These are phyloP conservation scores for Suillia variegata DNA, from an alignment of 2,888 invertebrate genomes.

Conservation along the genomic window DNA sequence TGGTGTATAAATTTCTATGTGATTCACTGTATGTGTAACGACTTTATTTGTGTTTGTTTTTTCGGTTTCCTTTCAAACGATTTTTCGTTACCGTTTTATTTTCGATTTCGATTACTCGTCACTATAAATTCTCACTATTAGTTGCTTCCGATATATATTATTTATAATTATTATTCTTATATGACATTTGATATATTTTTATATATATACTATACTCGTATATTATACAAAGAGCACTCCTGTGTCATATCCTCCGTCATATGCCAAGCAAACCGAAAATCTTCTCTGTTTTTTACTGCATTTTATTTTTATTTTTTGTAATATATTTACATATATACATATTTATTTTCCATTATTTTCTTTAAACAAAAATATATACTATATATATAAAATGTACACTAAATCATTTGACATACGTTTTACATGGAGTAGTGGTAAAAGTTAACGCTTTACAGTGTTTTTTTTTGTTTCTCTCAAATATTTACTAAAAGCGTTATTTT, in stretches of 20 bases:
- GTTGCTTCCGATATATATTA: not conserved
- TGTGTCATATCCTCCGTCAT: not conserved
- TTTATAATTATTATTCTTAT: constrained; percentile 11
- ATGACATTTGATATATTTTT: not conserved
- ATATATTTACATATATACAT: too few relatives aligned
- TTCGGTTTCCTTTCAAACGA: constrained; percentile 11
- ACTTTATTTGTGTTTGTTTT: constrained; percentile 32
- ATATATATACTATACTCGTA: not conserved
- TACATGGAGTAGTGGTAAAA: not conserved
- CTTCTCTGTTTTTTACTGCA: too few relatives aligned
- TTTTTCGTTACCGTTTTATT: constrained; percentile 11
- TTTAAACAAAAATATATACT: too few relatives aligned
- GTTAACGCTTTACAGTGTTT: not conserved
- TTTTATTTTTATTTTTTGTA: too few relatives aligned
- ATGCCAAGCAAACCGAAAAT: too few relatives aligned
- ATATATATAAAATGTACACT: too few relatives aligned
- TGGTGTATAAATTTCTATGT: constrained; percentile 57
- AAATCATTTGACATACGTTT: too few relatives aligned
- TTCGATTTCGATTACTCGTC: constrained; percentile 21
- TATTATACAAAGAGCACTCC: not conserved
- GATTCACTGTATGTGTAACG: constrained; percentile 58
- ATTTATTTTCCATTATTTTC: too few relatives aligned
- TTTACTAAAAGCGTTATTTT: not conserved
- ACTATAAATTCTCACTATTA: constrained; percentile 8
- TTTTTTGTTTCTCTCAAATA: not conserved